Conservation (phyloP, 2,113 vertebrate genomes). For the Vanacampus margaritifer region DNA sequence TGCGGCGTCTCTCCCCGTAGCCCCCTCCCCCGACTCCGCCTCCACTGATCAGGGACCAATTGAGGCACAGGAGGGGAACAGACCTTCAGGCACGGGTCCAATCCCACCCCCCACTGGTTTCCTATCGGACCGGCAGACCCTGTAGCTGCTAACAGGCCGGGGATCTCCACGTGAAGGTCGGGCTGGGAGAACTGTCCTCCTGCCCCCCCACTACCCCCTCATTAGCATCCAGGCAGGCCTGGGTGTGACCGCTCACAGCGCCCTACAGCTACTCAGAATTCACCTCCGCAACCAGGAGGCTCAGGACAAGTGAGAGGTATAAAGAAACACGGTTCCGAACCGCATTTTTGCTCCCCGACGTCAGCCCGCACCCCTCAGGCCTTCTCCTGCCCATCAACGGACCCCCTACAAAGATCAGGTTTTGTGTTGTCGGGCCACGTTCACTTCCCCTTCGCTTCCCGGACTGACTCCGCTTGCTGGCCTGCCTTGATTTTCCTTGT, state of each 20-base stretch:
- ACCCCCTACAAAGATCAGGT: slow-evolving; percentile 22
- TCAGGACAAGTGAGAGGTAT: slow-evolving; percentile 58
- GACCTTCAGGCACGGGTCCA: slow-evolving; percentile 53
- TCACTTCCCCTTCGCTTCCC: slow-evolving; percentile 45
- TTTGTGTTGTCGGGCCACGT: slow-evolving; percentile 44
- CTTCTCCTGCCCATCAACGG: not conserved
- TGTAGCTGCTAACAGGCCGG: slow-evolving; percentile 44
- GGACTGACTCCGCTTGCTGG: slow-evolving; percentile 58
- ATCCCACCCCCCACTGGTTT: slow-evolving; percentile 50
- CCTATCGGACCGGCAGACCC: slow-evolving; percentile 51
- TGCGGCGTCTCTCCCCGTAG: slow-evolving; percentile 68
- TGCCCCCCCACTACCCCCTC: slow-evolving; percentile 48
- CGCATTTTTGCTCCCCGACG: slow-evolving; percentile 9
- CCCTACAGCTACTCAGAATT: slow-evolving; percentile 27
- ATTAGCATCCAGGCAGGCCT: slow-evolving; percentile 88
- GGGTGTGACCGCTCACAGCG: slow-evolving; percentile 74
- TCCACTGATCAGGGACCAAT: slow-evolving; percentile 70
- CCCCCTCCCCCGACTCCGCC: slow-evolving; percentile 71
- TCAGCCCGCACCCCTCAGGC: not conserved
- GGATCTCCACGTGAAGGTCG: slow-evolving; percentile 63
- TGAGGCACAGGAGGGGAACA: slow-evolving; percentile 52
- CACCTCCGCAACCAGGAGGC: slow-evolving; percentile 54
- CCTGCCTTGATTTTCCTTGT: slow-evolving; percentile 67
- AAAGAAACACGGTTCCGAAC: slow-evolving; percentile 42
- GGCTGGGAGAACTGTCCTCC: slow-evolving; percentile 69